Percentiles rank a stretch among this genome's conserved stretches.
Conservation (phyloP, 2,113 vertebrate species). For the Lophochroa leadbeateri region DNA sequence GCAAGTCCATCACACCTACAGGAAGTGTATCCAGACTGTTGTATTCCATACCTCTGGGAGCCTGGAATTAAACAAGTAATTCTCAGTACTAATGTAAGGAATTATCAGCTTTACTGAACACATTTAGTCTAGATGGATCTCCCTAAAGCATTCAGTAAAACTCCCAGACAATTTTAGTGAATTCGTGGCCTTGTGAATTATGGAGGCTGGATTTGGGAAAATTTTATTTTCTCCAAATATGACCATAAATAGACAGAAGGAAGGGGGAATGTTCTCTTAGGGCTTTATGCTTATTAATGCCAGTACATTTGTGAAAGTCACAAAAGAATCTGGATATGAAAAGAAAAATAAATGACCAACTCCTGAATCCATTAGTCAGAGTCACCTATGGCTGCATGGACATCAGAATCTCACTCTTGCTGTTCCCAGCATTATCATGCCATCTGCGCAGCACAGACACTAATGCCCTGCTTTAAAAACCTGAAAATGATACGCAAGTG, state of each 20-base stretch:
- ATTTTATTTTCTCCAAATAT: neutral
- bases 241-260: neutral
- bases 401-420: neutral
- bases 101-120: slow-evolving; percentile 29
- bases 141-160: neutral
- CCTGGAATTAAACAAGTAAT: slow-evolving; percentile 18
- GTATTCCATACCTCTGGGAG: neutral
- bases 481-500: neutral
- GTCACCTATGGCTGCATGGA: neutral
- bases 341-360: neutral
- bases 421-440: neutral
- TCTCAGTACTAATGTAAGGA: slow-evolving; percentile 20
- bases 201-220: neutral
- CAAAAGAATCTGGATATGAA: neutral
- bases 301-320: neutral
- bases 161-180: neutral
- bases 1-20: neutral
- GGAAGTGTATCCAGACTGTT: neutral
- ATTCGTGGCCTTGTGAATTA: neutral
- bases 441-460: neutral
- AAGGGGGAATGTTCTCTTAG: neutral
- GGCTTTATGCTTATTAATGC: neutral
- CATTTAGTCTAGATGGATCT: neutral
- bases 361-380: neutral
- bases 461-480: neutral